These are phyloP conservation scores for Maniola hyperantus DNA, from an alignment of 2,888 invertebrate species.

Conservation along the genomic window DNA sequence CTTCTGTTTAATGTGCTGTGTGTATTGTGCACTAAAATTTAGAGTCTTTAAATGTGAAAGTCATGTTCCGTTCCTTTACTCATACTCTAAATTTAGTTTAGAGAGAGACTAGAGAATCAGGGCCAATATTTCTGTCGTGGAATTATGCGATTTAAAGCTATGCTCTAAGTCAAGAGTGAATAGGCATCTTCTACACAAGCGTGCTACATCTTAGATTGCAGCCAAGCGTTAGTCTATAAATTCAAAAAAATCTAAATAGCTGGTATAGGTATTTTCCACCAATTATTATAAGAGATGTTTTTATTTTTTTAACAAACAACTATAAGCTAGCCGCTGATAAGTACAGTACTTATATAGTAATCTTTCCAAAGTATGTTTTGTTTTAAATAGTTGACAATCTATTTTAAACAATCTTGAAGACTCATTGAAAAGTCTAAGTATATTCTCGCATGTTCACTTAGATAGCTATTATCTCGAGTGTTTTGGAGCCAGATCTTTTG, in stretches of 20 bases:
- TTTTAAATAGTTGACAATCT: conserved; percentile 3
- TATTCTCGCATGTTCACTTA: not conserved
- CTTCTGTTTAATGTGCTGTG: too few relatives aligned
- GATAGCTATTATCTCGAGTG: conserved; percentile 10
- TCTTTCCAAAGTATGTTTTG: not conserved
- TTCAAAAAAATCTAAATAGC: not conserved
- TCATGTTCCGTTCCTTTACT: too few relatives aligned
- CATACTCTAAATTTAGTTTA: too few relatives aligned
- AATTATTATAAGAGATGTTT: not conserved
- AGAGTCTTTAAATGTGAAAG: too few relatives aligned
- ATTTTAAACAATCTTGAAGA: conserved; percentile 11
- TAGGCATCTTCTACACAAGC: too few relatives aligned
- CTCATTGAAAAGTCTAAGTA: conserved; percentile 1
- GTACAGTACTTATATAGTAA: not conserved
- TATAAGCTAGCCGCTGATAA: not conserved
- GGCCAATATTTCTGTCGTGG: too few relatives aligned
- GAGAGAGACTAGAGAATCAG: too few relatives aligned
- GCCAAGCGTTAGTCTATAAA: too few relatives aligned
- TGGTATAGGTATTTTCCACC: not conserved
- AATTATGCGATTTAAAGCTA: too few relatives aligned
- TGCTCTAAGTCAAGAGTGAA: too few relatives aligned
- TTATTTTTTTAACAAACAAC: not conserved
- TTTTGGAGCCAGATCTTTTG: not conserved
- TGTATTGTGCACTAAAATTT: too few relatives aligned
- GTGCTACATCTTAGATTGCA: too few relatives aligned